Conservation (phyloP, 2,797 vertebrate species). For the Ibycter americanus region DNA sequence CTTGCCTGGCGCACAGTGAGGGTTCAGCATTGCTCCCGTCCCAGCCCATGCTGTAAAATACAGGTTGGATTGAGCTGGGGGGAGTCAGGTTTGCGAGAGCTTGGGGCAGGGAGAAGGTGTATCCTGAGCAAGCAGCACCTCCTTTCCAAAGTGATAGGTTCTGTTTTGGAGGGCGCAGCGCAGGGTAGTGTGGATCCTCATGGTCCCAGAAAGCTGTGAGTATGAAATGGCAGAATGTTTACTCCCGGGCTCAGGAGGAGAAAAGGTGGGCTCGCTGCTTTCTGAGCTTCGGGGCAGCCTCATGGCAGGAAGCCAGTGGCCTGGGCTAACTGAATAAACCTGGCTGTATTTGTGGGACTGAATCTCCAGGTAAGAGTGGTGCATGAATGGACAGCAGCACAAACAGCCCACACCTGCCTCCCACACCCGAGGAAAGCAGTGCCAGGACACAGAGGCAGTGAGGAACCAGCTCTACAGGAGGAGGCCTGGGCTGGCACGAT, state of each 20-base stretch:
- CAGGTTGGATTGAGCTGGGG: background rate
- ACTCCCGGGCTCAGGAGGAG: background rate
- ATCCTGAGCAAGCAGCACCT: background rate
- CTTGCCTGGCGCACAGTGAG: background rate
- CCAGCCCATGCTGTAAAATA: background rate
- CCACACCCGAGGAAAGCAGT: background rate
- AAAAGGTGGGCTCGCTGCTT: background rate
- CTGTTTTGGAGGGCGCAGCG: background rate
- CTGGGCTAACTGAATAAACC: background rate
- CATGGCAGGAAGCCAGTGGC: background rate
- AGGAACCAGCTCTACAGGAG: background rate
- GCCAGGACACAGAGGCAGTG: background rate
- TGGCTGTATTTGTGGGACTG: background rate
- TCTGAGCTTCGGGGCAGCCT: background rate
- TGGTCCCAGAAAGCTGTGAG: background rate
- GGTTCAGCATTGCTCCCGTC: background rate
- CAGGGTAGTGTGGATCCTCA: background rate
- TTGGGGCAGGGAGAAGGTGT: background rate
- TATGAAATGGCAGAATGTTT: background rate
- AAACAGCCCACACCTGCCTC: background rate
- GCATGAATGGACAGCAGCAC: background rate
- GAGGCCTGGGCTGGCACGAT: background rate
- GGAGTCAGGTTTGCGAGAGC: background rate
- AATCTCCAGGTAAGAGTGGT: background rate
- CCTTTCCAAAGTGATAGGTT: background rate